Percentiles rank a stretch among this genome's conserved stretches.
Evolutionary conservation across 2,797 vertebrate species (phyloP).

Genomic region (Myotis findleyi): DNA sequence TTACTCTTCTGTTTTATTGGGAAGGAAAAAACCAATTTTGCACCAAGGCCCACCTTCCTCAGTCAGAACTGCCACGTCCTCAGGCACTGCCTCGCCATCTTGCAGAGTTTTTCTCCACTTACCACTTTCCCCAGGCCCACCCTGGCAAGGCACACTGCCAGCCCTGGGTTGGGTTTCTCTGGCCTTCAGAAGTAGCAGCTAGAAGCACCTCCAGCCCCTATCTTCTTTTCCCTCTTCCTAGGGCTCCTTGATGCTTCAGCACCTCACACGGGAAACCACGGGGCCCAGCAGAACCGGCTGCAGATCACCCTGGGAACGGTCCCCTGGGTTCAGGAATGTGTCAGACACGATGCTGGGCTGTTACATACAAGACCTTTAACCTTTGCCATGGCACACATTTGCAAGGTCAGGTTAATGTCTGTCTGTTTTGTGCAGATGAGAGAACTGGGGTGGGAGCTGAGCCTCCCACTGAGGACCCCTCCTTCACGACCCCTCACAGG

Average conservation of each 20-base stretch:
- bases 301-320: not conserved
- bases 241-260: not conserved
- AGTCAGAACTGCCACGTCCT: not conserved
- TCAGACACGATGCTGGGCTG: not conserved
- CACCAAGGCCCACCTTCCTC: not conserved
- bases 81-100: not conserved
- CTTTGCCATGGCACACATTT: not conserved
- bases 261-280: not conserved
- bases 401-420: not conserved
- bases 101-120: not conserved
- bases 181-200: not conserved
- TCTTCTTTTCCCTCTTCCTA: not conserved
- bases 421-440: not conserved
- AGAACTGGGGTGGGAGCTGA: not conserved
- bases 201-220: not conserved
- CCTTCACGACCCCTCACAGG: fast-evolving
- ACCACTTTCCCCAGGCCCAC: not conserved
- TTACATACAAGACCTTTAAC: not conserved
- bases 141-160: not conserved
- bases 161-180: not conserved
- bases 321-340: not conserved
- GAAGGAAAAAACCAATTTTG: not conserved
- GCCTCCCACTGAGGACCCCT: not conserved
- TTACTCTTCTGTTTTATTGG: not conserved
- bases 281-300: not conserved